Evolutionary conservation across 1,140 invertebrate genomes (phyloP), one percentile per base, ranked within the genome.

Genomic region (Ctenoplectra terminalis): DNA sequence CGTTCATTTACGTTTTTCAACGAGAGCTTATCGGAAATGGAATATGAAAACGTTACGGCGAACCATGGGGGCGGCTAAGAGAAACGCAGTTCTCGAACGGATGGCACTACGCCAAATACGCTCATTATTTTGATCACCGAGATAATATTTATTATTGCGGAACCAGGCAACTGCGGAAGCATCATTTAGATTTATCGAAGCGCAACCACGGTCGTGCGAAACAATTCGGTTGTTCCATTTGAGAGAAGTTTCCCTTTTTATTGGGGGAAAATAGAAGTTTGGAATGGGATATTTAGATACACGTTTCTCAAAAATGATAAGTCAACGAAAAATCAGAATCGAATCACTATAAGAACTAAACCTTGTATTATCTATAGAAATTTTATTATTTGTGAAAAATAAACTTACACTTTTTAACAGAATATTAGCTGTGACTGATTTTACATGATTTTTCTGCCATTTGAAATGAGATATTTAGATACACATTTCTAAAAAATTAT

Each of bases 41-140:
- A 29, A 75, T 64, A 75, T 64, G 73, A 64, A 75, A 64, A 75
- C 31, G 58, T 64, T 29, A 29, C 61, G n/a, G 15, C 4, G 48
- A 63, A 52, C 9, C 26, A 8, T n/a, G 9, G 2, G 5, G 1
- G 23, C 40, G 40, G 40, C 40, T 37, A 48, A 63, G 43, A 60
- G 43, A 11, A 34, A 50, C 58, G 5, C 0, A n/a, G 31, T 63
- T 15, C 29, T 63, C 46, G 31, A 50, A 23, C n/a, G 34, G 31
- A 15, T 75, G 60, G 60, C 73, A 26, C 6, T 8, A 17, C n/a
- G 73, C 73, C 73, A 75, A 75, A 75, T 75, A 75, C 34, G 48
- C 46, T 64, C 34, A 15, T 61, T 50, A 50, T 46, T 75, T 40
- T 23, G 43, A 75, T 64, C 48, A 9, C 20, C 46, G 17, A 9